Conservation (phyloP, 1,140 invertebrate genomes). For the Wiebesia pumilae region DNA sequence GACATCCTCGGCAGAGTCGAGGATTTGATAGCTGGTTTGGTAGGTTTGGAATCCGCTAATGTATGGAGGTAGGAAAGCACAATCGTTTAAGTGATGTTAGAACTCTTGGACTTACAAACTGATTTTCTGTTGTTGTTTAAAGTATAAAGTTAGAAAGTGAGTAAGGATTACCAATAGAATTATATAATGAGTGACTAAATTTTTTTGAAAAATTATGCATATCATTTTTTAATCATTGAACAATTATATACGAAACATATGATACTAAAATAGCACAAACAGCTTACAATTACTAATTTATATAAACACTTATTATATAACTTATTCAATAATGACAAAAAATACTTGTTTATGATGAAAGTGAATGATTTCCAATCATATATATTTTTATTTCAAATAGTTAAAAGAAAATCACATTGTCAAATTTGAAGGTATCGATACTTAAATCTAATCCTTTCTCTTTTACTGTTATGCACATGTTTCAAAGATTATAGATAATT, state of each 20-base stretch:
- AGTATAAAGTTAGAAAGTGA: constrained; percentile 2
- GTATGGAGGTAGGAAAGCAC: constrained; percentile 70
- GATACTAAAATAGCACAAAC: too few relatives aligned
- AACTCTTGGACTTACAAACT: constrained; percentile 33
- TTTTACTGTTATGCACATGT: not conserved
- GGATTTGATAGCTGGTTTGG: constrained; percentile 95
- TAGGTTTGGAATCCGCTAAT: constrained; percentile 91
- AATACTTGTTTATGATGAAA: too few relatives aligned
- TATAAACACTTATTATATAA: not conserved
- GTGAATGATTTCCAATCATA: too few relatives aligned
- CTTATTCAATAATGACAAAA: too few relatives aligned
- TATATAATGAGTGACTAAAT: not conserved
- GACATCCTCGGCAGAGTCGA: constrained; percentile 93
- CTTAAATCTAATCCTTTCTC: not conserved
- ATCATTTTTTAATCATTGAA: too few relatives aligned
- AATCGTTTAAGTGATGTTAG: constrained; percentile 69
- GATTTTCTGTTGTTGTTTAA: not conserved
- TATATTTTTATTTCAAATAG: too few relatives aligned
- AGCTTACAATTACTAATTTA: not conserved
- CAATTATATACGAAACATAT: too few relatives aligned
- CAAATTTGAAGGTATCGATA: too few relatives aligned
- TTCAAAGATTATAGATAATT: not conserved
- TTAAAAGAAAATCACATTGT: too few relatives aligned
- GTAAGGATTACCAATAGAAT: not conserved
- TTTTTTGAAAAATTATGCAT: not conserved